Evolutionary conservation across 2,888 invertebrate genomes (phyloP), one percentile per base, ranked within the genome.

Genomic region (Drosophila mayaguana): DNA sequence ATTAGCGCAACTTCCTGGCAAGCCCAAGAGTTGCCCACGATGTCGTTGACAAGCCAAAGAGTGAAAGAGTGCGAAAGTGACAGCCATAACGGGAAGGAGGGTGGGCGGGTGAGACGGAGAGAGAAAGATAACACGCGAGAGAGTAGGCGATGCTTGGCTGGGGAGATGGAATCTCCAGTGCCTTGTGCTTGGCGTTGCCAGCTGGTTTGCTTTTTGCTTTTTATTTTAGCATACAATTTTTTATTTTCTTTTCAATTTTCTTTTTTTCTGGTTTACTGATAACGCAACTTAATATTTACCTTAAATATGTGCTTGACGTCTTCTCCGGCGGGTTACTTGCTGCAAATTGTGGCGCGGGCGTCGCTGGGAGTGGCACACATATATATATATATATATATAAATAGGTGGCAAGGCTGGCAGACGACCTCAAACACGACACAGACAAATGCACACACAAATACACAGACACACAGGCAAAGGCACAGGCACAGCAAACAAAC

Each of bases 1-100:
- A 85, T 83, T 83, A 83, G 77, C 80, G 63, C 78, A 69, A 80
- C 82, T 83, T 83, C 83, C 81, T 83, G 83, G 66, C 72, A 74
- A 73, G 77, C 75, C 72, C 74, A 75, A 65, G 62, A 63, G 74
- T 74, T 67, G 64, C 67, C 54, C 68, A 62, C 69, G 63, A 57
- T 51, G 63, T 63, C 72, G 69, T 61, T 67, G 69, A 66, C 63
- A 59, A 63, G 76, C 60, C 54, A 22, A 53, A 28, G 54, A 48
- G 63, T 32, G 32, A 46, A 22, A 25, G 45, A 48, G 63, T 42
- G 66, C 38, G 60, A 56, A 34, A 28, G 46, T 40, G 45, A 59
- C 18, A 59, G 56, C 4, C 54, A n/a, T 1, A 25, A 4, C n/a
- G 20, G 54, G 40, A 6, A 14, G 40, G 7, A 38, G 3, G n/a